Conservation (phyloP, 1,140 invertebrate genomes). For the Bombus picipes region DNA sequence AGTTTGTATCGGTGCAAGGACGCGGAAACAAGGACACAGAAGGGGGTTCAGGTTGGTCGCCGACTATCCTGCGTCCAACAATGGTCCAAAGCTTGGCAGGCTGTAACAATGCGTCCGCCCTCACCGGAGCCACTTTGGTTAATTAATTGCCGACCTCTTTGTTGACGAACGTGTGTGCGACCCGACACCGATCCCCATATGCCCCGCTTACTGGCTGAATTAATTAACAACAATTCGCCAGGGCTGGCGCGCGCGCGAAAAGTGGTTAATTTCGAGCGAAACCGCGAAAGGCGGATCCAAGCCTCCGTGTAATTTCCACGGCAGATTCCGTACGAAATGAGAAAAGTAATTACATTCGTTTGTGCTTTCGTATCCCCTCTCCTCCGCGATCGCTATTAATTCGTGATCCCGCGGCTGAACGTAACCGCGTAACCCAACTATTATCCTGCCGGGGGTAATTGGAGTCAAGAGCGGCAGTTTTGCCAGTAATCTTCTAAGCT, state of each 20-base stretch:
- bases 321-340: not conserved
- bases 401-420: not conserved
- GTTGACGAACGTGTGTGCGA: slow-evolving; percentile 55
- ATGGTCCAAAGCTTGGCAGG: slow-evolving; percentile 35
- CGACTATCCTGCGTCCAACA: slow-evolving; percentile 44
- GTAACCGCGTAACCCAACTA: not conserved
- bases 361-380: too few relatives aligned
- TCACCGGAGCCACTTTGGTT: slow-evolving; percentile 58
- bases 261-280: slow-evolving; percentile 47
- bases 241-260: slow-evolving; percentile 31
- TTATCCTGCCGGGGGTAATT: not conserved
- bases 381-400: slow-evolving; percentile 7
- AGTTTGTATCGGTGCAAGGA: slow-evolving; percentile 58
- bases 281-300: not conserved
- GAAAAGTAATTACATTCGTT: slow-evolving; percentile 29
- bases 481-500: not conserved
- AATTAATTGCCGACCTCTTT: slow-evolving; percentile 66
- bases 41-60: slow-evolving; percentile 42
- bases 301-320: slow-evolving; percentile 7
- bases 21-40: slow-evolving; percentile 60
- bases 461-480: not conserved
- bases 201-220: slow-evolving; percentile 56
- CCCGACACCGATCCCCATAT: slow-evolving; percentile 54
- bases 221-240: slow-evolving; percentile 58
- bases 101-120: slow-evolving; percentile 59